These are phyloP conservation scores for Periparus ater DNA, from an alignment of 2,797 vertebrate species.

Conservation along the genomic window DNA sequence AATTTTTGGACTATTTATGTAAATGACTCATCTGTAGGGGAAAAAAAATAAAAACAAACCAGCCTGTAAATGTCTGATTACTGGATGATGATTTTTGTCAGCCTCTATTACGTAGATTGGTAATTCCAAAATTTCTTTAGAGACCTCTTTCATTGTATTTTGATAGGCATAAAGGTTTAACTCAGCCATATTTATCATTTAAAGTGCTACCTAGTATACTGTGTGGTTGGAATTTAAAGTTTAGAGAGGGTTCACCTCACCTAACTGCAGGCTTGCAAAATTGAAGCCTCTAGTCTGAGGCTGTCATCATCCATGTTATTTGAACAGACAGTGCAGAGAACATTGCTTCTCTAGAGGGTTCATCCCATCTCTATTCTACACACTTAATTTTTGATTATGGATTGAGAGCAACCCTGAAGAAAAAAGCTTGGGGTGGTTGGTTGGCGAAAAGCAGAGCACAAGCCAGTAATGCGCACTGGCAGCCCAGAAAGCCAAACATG, in stretches of 20 bases:
- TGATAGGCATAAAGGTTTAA: background rate
- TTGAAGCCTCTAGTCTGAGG: background rate
- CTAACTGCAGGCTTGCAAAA: constrained; percentile 3
- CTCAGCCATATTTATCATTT: background rate
- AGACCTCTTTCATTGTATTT: background rate
- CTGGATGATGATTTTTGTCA: background rate
- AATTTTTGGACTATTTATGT: background rate
- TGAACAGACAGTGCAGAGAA: constrained; percentile 31
- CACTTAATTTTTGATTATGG: constrained; percentile 20
- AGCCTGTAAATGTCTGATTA: background rate
- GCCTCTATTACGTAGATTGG: background rate
- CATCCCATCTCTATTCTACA: background rate
- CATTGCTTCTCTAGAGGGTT: constrained; percentile 12
- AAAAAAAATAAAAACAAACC: background rate
- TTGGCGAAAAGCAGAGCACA: background rate
- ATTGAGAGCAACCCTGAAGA: background rate
- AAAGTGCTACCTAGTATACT: background rate
- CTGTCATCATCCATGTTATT: constrained; percentile 6
- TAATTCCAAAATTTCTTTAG: background rate
- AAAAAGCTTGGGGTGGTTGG: background rate
- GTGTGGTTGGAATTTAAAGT: background rate
- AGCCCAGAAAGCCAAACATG: background rate
- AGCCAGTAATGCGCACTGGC: background rate
- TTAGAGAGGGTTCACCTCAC: constrained; percentile 6
- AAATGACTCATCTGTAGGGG: background rate